Percentiles rank a stretch among this genome's conserved stretches.
These are phyloP conservation scores for Rattus rattus DNA, from an alignment of 2,113 vertebrate species.

Conservation along the genomic window DNA sequence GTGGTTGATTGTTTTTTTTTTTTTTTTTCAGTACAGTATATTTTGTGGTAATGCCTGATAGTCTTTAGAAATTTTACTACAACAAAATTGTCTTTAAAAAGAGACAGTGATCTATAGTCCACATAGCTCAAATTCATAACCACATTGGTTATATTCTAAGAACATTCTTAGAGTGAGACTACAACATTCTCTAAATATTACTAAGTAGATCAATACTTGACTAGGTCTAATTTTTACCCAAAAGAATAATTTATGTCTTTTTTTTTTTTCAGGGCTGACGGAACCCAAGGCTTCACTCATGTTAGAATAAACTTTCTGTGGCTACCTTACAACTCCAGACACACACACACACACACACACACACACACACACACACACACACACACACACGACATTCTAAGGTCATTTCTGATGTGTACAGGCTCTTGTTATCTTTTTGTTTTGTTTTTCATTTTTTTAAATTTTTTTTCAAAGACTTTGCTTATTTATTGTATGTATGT, in stretches of 20 bases:
- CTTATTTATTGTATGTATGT: no score
- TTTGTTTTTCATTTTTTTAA: background rate
- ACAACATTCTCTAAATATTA: background rate
- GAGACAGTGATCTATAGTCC: background rate
- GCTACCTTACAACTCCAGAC: background rate
- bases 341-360: background rate
- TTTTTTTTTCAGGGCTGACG: background rate
- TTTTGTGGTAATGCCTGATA: background rate
- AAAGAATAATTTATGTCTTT: background rate
- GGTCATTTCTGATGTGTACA: background rate
- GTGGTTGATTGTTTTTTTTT: background rate
- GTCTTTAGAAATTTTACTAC: background rate
- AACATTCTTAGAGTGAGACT: background rate
- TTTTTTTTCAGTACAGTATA: background rate
- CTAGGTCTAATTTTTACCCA: background rate
- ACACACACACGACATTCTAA: background rate
- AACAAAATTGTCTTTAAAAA: background rate
- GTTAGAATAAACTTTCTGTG: background rate
- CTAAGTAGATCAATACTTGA: background rate
- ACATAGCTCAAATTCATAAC: background rate
- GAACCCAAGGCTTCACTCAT: background rate
- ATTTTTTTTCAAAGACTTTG: no score
- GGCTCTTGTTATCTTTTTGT: background rate
- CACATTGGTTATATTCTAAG: background rate
- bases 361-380: background rate